These are phyloP conservation scores for Simalia tracyae DNA, from an alignment of 2,797 vertebrate genomes.

Conservation along the genomic window DNA sequence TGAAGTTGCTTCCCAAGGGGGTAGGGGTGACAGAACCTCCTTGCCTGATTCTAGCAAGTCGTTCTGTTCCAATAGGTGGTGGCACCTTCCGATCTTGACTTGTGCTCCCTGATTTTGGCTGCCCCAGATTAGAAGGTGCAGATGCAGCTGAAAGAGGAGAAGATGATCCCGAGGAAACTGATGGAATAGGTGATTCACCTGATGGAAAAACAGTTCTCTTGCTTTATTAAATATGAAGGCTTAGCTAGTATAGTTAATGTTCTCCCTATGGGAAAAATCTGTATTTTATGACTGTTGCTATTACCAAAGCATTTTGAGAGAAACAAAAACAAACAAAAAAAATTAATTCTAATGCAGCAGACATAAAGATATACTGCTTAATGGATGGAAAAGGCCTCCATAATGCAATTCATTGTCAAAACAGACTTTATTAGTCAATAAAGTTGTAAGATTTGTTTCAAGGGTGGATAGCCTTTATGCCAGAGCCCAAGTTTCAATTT, in stretches of 20 bases:
- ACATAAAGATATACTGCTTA: not conserved
- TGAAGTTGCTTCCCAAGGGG: slow-evolving; percentile 91
- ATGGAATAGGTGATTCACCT: slow-evolving; percentile 95
- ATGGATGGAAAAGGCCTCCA: not conserved
- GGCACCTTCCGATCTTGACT: slow-evolving; percentile 94
- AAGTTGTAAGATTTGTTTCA: not conserved
- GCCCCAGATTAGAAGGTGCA: slow-evolving; percentile 84
- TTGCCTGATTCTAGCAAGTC: slow-evolving; percentile 93
- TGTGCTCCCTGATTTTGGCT: slow-evolving; percentile 83
- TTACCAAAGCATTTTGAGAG: not conserved
- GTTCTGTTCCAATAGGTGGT: slow-evolving; percentile 94
- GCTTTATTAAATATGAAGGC: slow-evolving; percentile 67
- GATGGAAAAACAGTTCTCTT: slow-evolving; percentile 76
- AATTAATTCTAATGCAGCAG: not conserved
- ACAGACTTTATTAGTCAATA: not conserved
- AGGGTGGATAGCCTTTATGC: not conserved
- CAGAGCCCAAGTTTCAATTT: not conserved
- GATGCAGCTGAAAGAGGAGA: slow-evolving; percentile 90
- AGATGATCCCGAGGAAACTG: slow-evolving; percentile 91
- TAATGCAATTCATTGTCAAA: not conserved
- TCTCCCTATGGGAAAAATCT: not conserved
- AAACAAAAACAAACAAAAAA: not conserved
- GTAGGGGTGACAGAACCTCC: slow-evolving; percentile 91
- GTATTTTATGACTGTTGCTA: not conserved
- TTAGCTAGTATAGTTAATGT: not conserved